Evolutionary conservation across 2,888 invertebrate species (phyloP).

Genomic region (Cheilosia scutellata): DNA sequence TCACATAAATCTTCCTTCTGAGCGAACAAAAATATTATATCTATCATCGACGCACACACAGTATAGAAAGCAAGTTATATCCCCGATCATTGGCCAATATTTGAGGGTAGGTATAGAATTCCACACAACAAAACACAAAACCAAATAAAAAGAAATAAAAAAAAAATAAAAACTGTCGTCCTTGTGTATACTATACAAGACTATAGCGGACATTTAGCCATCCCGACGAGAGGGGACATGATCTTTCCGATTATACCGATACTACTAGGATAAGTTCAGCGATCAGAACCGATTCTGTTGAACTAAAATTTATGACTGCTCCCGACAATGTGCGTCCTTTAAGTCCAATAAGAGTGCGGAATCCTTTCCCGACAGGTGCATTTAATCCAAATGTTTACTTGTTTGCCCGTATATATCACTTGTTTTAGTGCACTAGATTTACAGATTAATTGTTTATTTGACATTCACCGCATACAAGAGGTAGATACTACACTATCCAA

Average conservation of each 20-base stretch:
- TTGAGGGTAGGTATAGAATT: conserved; percentile 3
- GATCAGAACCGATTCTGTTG: conserved; percentile 18
- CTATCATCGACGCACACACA: conserved; percentile 25
- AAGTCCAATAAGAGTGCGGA: conserved; percentile 51
- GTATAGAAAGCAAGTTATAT: background rate
- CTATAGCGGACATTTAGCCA: conserved; percentile 43
- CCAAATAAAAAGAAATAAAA: background rate
- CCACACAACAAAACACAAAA: conserved; percentile 15
- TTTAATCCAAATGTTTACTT: conserved; percentile 25
- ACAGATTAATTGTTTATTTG: conserved; percentile 69
- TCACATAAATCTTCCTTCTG: conserved; percentile 69
- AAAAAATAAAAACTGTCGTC: conserved; percentile 7
- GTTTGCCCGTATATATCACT: background rate
- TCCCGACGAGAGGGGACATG: conserved; percentile 59
- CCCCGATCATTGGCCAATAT: conserved; percentile 36
- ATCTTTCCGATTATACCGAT: conserved; percentile 49
- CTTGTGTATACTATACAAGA: conserved; percentile 6
- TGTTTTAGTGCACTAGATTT: conserved; percentile 13
- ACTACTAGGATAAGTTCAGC: conserved; percentile 9
- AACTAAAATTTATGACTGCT: conserved; percentile 24
- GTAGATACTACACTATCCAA: conserved; percentile 9
- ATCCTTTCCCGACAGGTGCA: conserved; percentile 62
- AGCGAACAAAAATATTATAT: conserved; percentile 14
- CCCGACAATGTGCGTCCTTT: conserved; percentile 13
- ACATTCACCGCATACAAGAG: conserved; percentile 53